Percentiles rank a stretch among this genome's conserved stretches.
Conservation (phyloP, 2,113 vertebrate genomes). For the Crotalus helleri region DNA sequence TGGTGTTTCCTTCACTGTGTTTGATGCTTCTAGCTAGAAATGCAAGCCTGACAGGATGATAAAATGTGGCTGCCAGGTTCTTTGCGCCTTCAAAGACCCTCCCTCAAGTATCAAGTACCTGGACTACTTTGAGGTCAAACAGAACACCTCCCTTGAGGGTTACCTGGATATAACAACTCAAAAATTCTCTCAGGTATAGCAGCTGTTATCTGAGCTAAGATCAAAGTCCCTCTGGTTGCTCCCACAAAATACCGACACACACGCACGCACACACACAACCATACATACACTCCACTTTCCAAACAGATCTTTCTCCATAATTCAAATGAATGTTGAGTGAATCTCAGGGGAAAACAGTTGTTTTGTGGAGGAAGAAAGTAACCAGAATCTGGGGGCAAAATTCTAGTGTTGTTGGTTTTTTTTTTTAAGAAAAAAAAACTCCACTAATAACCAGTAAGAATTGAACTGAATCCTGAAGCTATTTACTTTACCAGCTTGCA, state of each 20-base stretch:
- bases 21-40: constrained; percentile 63
- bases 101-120: constrained; percentile 85
- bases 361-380: constrained; percentile 70
- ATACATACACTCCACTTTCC: constrained; percentile 59
- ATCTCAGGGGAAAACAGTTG: constrained; percentile 77
- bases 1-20: constrained; percentile 68
- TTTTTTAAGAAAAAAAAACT: constrained; percentile 40
- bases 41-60: constrained; percentile 76
- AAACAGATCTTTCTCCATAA: constrained; percentile 74
- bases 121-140: constrained; percentile 85
- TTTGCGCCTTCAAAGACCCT: constrained; percentile 83
- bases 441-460: not conserved
- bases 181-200: constrained; percentile 77
- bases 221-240: constrained; percentile 83
- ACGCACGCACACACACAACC: not conserved
- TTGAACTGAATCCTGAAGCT: constrained; percentile 52
- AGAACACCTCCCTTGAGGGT: constrained; percentile 88
- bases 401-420: constrained; percentile 43
- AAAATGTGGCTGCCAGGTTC: constrained; percentile 73
- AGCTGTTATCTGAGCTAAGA: constrained; percentile 87
- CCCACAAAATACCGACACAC: constrained; percentile 25
- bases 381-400: constrained; percentile 66
- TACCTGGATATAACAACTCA: constrained; percentile 71
- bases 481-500: constrained; percentile 61
- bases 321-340: constrained; percentile 78